Percentiles rank a stretch among this genome's conserved stretches.
Evolutionary conservation across 1,140 invertebrate species (phyloP).

Genomic region (Ladona fulva): DNA sequence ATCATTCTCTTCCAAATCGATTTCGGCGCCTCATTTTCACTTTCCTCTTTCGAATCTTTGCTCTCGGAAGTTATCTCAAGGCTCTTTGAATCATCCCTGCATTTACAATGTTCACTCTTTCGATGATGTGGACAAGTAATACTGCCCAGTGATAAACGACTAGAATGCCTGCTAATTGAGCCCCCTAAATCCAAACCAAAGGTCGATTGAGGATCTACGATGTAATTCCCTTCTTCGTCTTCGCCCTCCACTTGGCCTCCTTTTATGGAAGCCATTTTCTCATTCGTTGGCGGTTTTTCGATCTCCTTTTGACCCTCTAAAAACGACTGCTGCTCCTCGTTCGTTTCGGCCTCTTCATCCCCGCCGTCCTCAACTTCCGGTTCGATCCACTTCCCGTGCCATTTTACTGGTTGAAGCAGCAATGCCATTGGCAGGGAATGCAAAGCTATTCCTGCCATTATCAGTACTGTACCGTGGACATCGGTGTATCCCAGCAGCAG

Average conservation of each 20-base stretch:
- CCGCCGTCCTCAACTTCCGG: not conserved
- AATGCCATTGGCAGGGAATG: conserved; percentile 26
- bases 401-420: conserved; percentile 27
- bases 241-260: not conserved
- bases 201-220: not conserved
- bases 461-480: conserved; percentile 25
- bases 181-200: not conserved
- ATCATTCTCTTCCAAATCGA: not conserved
- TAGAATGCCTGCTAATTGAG: not conserved
- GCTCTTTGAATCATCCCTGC: too few relatives aligned
- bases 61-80: too few relatives aligned
- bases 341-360: not conserved
- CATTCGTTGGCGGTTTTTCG: not conserved
- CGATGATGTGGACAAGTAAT: too few relatives aligned
- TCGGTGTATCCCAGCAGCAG: conserved; percentile 19
- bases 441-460: conserved; percentile 32
- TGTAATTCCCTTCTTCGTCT: not conserved
- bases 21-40: not conserved
- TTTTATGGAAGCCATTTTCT: not conserved
- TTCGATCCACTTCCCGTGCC: conserved; percentile 17
- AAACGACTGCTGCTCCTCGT: not conserved
- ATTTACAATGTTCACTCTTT: too few relatives aligned
- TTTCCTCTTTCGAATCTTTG: not conserved
- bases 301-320: not conserved
- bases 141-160: not conserved